These are phyloP conservation scores for Pentalonia nigronervosa DNA, from an alignment of 1,140 invertebrate species.

Conservation along the genomic window DNA sequence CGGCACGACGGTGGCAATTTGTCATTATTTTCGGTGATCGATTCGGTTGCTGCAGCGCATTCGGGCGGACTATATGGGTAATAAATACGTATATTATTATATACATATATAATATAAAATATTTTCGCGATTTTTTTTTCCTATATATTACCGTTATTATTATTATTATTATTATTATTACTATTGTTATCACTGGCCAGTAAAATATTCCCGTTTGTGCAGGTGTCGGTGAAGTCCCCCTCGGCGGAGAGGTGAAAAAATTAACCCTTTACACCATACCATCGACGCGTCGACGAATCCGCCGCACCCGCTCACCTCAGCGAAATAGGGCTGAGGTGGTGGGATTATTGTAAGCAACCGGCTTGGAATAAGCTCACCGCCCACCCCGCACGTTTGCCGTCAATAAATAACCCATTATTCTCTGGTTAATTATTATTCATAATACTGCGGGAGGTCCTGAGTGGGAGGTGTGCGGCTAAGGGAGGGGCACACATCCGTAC, in stretches of 20 bases:
- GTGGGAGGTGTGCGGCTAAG: too few species aligned
- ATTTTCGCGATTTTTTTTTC: background rate
- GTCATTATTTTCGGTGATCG: constrained; percentile 9
- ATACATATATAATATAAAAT: too few species aligned
- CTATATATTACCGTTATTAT: background rate
- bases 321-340: background rate
- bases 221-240: background rate
- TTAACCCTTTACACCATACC: background rate
- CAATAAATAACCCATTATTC: constrained; percentile 52
- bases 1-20: background rate
- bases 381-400: background rate
- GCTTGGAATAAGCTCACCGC: constrained; percentile 25
- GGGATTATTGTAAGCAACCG: constrained; percentile 18
- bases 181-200: background rate
- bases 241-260: background rate
- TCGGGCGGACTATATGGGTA: background rate
- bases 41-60: background rate
- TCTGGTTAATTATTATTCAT: constrained; percentile 55
- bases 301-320: background rate
- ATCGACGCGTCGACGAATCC: too few species aligned
- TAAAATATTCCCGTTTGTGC: background rate
- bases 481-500: background rate
- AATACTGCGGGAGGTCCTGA: background rate
- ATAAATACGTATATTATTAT: background rate
- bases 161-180: background rate